phyloP scores from a whole-genome alignment of 2,113 vertebrate genomes.

The Halichoeres trimaculatus region DNA sequence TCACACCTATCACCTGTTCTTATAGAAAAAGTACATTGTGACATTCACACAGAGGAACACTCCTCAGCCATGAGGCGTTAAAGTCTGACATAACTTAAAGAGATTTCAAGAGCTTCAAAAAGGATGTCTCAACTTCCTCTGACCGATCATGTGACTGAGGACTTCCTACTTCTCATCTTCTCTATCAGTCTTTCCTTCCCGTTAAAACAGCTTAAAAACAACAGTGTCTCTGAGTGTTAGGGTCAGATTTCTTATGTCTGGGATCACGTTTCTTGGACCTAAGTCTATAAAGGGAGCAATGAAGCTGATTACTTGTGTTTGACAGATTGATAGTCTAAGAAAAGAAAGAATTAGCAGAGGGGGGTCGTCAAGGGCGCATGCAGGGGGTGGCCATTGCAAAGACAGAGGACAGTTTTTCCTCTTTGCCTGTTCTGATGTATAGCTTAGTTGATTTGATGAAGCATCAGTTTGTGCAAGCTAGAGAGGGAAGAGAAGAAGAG shows the following conservation, averaged over 20 bases:
- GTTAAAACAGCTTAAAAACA: slow-evolving; percentile 13
- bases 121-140: slow-evolving; percentile 26
- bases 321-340: neutral
- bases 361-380: slow-evolving; percentile 11
- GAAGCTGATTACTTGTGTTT: slow-evolving; percentile 7
- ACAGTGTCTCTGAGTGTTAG: slow-evolving; percentile 18
- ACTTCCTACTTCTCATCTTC: slow-evolving; percentile 13
- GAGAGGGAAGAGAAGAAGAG: too few relatives aligned
- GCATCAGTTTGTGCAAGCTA: neutral
- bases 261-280: slow-evolving; percentile 10
- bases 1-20: neutral
- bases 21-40: neutral
- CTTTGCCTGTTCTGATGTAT: neutral
- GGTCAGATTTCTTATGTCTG: slow-evolving; percentile 21
- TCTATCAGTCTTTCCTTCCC: slow-evolving; percentile 22
- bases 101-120: slow-evolving; percentile 1
- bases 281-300: slow-evolving; percentile 8
- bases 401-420: slow-evolving; percentile 1
- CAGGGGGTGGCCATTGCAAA: neutral
- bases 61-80: neutral
- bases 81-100: neutral
- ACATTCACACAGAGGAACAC: neutral
- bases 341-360: neutral
- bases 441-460: too few relatives aligned
- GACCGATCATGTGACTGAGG: slow-evolving; percentile 31